phyloP scores from a whole-genome alignment of 2,113 vertebrate species.

The Toxostoma redivivum region DNA sequence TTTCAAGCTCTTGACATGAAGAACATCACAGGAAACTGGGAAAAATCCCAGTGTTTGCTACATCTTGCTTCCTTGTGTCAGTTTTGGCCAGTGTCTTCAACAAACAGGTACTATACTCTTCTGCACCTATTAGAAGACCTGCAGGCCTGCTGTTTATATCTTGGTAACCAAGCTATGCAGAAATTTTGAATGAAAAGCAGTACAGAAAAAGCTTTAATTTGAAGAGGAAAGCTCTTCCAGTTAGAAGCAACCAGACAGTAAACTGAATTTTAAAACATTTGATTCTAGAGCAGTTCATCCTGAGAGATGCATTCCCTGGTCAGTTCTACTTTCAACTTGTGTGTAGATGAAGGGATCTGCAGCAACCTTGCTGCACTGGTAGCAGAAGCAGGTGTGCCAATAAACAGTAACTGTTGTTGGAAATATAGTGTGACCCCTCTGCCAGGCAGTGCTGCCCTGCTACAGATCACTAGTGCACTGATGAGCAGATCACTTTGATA shows the following conservation, averaged over 20 bases:
- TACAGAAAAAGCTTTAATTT: background rate
- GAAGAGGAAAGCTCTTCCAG: background rate
- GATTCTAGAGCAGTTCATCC: background rate
- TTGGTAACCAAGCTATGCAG: background rate
- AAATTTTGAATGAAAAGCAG: background rate
- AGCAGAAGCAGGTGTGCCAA: background rate
- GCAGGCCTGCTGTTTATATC: background rate
- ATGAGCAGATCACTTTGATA: background rate
- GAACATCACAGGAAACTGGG: background rate
- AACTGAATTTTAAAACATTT: background rate
- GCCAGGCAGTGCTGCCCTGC: background rate
- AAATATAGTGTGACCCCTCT: background rate
- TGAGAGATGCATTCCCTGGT: background rate
- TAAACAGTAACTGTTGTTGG: background rate
- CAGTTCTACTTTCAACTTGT: background rate
- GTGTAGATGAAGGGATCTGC: background rate
- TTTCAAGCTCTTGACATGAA: background rate
- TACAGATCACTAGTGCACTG: too few species aligned
- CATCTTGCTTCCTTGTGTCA: too few species aligned
- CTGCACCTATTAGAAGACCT: background rate
- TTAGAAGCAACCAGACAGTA: background rate
- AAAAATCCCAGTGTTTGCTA: rapidly evolving
- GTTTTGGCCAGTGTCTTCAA: too few species aligned
- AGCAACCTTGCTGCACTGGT: background rate
- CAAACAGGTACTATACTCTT: background rate